These are phyloP conservation scores for Glaucopsyche alexis DNA, from an alignment of 2,888 invertebrate genomes.

Conservation along the genomic window DNA sequence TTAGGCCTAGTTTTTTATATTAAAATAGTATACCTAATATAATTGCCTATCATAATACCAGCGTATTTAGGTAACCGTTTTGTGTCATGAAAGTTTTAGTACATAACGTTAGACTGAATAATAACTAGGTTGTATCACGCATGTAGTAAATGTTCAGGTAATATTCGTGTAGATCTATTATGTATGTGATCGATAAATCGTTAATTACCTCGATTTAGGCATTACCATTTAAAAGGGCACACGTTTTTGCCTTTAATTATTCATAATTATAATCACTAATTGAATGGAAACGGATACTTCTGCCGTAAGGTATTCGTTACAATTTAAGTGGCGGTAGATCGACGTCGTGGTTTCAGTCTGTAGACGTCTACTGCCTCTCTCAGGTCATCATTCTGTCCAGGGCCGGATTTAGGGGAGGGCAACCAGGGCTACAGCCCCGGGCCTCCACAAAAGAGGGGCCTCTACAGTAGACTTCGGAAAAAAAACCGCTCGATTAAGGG, in stretches of 20 bases:
- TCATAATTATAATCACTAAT: conserved; percentile 17
- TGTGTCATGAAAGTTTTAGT: too few relatives aligned
- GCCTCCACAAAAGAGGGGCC: too few relatives aligned
- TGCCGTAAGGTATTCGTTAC: not conserved
- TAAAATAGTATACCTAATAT: too few relatives aligned
- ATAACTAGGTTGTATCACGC: conserved; percentile 11
- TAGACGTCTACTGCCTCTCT: too few relatives aligned
- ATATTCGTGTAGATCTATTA: not conserved
- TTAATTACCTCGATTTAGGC: not conserved
- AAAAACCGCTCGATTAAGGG: too few relatives aligned
- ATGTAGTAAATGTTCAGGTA: not conserved
- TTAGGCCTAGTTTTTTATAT: too few relatives aligned
- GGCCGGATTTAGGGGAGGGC: too few relatives aligned
- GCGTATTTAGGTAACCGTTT: too few relatives aligned
- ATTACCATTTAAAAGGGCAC: not conserved
- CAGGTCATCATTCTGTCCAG: too few relatives aligned
- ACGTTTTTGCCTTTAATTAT: not conserved
- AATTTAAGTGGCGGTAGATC: not conserved
- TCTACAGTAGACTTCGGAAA: too few relatives aligned
- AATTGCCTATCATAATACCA: too few relatives aligned
- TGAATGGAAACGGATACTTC: not conserved
- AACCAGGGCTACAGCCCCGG: too few relatives aligned
- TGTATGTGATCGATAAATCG: conserved; percentile 9
- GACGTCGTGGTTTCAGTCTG: not conserved
- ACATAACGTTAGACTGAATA: not conserved